Evolutionary conservation across 2,888 invertebrate species (phyloP).

Genomic region (Epicampocera succincta): DNA sequence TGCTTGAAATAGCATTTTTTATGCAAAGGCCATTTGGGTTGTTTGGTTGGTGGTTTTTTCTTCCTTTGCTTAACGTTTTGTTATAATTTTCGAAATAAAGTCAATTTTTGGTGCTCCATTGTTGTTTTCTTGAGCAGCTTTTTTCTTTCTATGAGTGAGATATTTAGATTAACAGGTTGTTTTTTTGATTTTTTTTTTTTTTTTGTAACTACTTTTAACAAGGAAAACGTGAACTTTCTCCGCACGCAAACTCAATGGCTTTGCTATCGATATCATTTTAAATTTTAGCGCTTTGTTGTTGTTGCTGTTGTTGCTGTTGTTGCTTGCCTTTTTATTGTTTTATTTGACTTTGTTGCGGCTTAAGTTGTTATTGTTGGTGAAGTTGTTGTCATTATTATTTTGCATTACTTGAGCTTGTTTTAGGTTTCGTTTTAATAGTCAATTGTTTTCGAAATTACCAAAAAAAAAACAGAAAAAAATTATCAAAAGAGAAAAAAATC

Average conservation of each 20-base stretch:
- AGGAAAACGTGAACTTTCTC: slow-evolving; percentile 80
- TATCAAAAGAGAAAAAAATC: slow-evolving; percentile 6
- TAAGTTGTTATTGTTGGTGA: slow-evolving; percentile 48
- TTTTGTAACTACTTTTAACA: slow-evolving; percentile 79
- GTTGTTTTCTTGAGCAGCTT: slow-evolving; percentile 3
- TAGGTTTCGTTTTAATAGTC: slow-evolving; percentile 58
- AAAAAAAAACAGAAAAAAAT: slow-evolving; percentile 1
- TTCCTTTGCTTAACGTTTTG: neutral
- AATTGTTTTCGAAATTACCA: slow-evolving; percentile 57
- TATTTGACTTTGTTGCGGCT: slow-evolving; percentile 46
- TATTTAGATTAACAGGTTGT: slow-evolving; percentile 81
- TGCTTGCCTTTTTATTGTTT: slow-evolving; percentile 45
- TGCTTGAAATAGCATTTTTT: slow-evolving; percentile 52
- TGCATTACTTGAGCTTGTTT: slow-evolving; percentile 62
- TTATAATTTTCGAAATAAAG: slow-evolving; percentile 41
- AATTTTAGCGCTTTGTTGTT: slow-evolving; percentile 48
- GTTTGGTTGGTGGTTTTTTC: too few relatives aligned
- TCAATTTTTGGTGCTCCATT: slow-evolving; percentile 32
- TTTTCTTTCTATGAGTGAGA: slow-evolving; percentile 74
- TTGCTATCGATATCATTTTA: slow-evolving; percentile 65
- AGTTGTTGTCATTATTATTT: slow-evolving; percentile 57
- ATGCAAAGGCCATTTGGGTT: neutral
- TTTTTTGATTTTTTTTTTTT: slow-evolving; percentile 76
- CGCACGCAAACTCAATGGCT: slow-evolving; percentile 80
- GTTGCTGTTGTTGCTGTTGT: slow-evolving; percentile 14